Percentiles rank a stretch among this genome's conserved stretches.
phyloP scores from a whole-genome alignment of 2,888 invertebrate species.

The Zelleria hepariella region DNA sequence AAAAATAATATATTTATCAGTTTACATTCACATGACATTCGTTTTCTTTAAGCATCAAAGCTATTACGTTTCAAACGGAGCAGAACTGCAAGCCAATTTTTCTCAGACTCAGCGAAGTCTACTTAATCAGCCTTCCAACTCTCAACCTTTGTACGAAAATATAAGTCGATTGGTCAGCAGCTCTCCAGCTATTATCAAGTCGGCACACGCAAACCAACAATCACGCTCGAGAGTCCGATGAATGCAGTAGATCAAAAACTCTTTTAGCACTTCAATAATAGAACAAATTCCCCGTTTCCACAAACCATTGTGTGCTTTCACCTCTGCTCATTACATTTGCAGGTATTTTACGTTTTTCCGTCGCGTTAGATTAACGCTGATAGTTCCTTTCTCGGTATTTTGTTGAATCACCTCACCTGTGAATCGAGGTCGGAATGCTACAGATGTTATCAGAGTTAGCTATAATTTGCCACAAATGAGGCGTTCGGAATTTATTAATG shows the following conservation, averaged over 20 bases:
- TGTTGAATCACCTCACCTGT: background rate
- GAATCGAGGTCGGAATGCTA: background rate
- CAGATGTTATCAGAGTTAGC: background rate
- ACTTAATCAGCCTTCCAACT: no score
- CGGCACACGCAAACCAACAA: slow-evolving; percentile 56
- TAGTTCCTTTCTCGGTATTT: slow-evolving; percentile 2
- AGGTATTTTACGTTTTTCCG: background rate
- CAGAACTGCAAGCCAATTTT: no score
- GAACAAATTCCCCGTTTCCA: slow-evolving; percentile 5
- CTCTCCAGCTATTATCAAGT: no score
- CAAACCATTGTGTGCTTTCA: slow-evolving; percentile 1
- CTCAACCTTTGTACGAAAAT: no score
- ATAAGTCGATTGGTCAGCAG: no score
- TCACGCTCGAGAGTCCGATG: slow-evolving; percentile 36
- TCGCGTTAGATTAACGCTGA: slow-evolving; percentile 1
- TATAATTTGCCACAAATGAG: slow-evolving; percentile 1
- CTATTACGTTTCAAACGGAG: no score
- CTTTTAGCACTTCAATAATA: slow-evolving; percentile 52
- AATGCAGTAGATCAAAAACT: slow-evolving; percentile 49
- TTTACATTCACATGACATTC: no score
- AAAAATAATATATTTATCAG: no score
- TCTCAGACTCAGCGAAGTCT: no score
- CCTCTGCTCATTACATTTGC: background rate
- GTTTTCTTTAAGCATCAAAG: no score
- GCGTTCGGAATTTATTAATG: background rate